phyloP scores from a whole-genome alignment of 2,113 vertebrate species.

The Heteronetta atricapilla region DNA sequence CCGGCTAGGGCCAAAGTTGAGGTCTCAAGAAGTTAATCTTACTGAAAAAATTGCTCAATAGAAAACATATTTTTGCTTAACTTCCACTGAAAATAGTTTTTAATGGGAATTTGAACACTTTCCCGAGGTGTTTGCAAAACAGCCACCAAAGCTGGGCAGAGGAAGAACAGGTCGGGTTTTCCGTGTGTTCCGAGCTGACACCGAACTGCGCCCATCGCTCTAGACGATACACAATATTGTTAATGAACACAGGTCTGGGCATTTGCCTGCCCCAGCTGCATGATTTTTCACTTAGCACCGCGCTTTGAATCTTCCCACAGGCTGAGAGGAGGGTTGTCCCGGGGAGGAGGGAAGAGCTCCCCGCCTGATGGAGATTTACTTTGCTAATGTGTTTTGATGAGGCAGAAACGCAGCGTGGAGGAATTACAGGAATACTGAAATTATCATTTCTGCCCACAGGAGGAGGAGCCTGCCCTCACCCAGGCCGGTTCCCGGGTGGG shows the following conservation, averaged over 20 bases:
- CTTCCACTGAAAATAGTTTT: constrained; percentile 46
- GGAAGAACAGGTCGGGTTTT: constrained; percentile 39
- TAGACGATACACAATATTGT: constrained; percentile 38
- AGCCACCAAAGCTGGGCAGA: constrained; percentile 1
- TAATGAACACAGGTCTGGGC: constrained; percentile 23
- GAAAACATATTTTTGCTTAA: constrained; percentile 1
- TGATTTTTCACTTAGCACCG: constrained; percentile 38
- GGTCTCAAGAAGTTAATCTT: constrained; percentile 58
- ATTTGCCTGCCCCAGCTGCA: constrained; percentile 40
- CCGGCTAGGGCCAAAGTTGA: constrained; percentile 53
- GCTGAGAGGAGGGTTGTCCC: constrained; percentile 32
- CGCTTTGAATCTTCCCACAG: constrained; percentile 63
- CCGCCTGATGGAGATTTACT: constrained; percentile 38
- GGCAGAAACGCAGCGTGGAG: background rate
- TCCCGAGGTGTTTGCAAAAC: constrained; percentile 52
- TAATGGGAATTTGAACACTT: constrained; percentile 54
- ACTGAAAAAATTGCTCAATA: constrained; percentile 40
- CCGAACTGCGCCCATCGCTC: background rate
- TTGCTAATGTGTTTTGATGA: constrained; percentile 49
- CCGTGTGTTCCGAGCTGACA: constrained; percentile 9
- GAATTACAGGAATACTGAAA: constrained; percentile 41
- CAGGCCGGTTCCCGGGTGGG: background rate
- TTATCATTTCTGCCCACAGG: constrained; percentile 47
- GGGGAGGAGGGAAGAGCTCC: constrained; percentile 44
- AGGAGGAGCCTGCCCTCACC: background rate